phyloP scores from a whole-genome alignment of 2,113 vertebrate species.

The Hydrolagus affinis region DNA sequence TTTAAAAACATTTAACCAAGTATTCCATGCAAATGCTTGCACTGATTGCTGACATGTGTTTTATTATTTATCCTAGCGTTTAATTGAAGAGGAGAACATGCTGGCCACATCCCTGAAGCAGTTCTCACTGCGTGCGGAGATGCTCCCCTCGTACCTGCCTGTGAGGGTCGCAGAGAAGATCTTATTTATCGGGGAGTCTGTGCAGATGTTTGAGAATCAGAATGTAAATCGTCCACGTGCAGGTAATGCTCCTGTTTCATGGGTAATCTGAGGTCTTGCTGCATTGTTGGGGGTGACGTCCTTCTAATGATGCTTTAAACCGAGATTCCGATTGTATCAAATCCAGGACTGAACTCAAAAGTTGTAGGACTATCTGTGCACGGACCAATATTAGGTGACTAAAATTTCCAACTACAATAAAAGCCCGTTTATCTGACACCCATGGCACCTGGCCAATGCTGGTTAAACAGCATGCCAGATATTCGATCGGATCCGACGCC shows the following conservation, averaged over 20 bases:
- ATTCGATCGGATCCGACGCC: too few species aligned
- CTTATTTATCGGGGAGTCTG: constrained; percentile 93
- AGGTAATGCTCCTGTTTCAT: constrained; percentile 52
- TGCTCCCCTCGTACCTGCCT: constrained; percentile 92
- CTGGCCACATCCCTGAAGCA: constrained; percentile 90
- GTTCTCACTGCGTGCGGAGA: constrained; percentile 87
- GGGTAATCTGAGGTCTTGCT: too few species aligned
- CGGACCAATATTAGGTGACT: too few species aligned
- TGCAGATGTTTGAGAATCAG: constrained; percentile 98
- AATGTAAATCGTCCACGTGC: constrained; percentile 82
- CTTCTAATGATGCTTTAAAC: too few species aligned
- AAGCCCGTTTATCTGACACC: too few species aligned
- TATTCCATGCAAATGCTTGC: not conserved
- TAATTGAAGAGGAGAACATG: constrained; percentile 97
- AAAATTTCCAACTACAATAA: too few species aligned
- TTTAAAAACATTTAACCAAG: not conserved
- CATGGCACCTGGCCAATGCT: too few species aligned
- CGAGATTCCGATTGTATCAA: too few species aligned
- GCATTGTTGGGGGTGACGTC: too few species aligned
- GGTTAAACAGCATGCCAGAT: too few species aligned
- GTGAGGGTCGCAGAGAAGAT: constrained; percentile 93
- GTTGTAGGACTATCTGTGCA: too few species aligned
- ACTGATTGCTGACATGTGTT: not conserved
- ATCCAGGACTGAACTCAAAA: too few species aligned
- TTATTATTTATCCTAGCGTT: constrained; percentile 56